Evolutionary conservation across 2,113 vertebrate genomes (phyloP).

Genomic region (Tragelaphus imberbis): DNA sequence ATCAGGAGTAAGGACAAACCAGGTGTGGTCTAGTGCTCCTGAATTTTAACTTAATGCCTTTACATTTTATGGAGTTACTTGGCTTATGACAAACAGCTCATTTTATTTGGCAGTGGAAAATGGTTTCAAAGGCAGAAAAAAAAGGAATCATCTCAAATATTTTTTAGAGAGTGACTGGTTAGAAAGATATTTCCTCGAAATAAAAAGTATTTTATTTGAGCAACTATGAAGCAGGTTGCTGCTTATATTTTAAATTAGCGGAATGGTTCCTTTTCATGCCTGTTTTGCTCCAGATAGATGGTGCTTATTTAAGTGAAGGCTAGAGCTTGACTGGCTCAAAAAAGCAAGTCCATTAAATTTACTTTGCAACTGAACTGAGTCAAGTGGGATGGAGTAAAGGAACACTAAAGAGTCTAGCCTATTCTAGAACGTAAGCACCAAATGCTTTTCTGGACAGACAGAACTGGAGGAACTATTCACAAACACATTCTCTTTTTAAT

Average conservation of each 20-base stretch:
- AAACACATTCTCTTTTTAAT: slow-evolving; percentile 57
- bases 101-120: background rate
- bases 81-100: background rate
- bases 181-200: slow-evolving; percentile 36
- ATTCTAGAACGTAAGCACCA: slow-evolving; percentile 76
- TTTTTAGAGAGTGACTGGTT: background rate
- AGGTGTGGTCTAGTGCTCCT: background rate
- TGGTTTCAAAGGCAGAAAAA: background rate
- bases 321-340: slow-evolving; percentile 79
- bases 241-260: slow-evolving; percentile 57
- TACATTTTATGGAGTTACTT: background rate
- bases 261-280: slow-evolving; percentile 53
- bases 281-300: slow-evolving; percentile 62
- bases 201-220: slow-evolving; percentile 57
- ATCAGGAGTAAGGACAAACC: accelerated
- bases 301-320: slow-evolving; percentile 73
- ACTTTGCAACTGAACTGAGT: slow-evolving; percentile 84
- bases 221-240: slow-evolving; percentile 69
- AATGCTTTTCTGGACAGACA: slow-evolving; percentile 50
- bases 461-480: slow-evolving; percentile 58
- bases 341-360: background rate
- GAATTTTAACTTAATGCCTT: background rate
- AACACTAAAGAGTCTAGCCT: slow-evolving; percentile 87
- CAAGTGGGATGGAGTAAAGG: slow-evolving; percentile 89
- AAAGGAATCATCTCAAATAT: background rate